A percentile compares a stretch with the other conserved stretches of the same genome.
phyloP scores from a whole-genome alignment of 2,113 vertebrate species.

The Turnix velox region DNA sequence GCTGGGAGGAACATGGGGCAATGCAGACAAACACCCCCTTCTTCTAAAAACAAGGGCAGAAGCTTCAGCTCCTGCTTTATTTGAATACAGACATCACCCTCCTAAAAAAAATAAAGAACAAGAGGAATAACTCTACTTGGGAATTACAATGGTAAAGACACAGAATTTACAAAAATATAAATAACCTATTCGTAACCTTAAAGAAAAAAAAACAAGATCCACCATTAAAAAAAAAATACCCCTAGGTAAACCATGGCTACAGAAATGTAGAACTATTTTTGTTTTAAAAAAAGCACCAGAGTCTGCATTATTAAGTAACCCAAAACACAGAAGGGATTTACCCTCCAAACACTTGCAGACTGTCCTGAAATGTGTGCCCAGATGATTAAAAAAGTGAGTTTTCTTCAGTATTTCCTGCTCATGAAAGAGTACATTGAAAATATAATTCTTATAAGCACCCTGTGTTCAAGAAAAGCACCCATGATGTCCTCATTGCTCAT shows the following conservation, averaged over 20 bases:
- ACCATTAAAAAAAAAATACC: conserved; percentile 3
- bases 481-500: background rate
- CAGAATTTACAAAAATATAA: conserved; percentile 55
- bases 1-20: background rate
- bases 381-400: background rate
- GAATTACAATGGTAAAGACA: background rate
- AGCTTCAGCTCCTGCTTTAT: background rate
- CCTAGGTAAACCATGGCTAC: background rate
- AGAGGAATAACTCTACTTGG: background rate
- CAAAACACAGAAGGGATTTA: background rate
- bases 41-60: background rate
- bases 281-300: background rate
- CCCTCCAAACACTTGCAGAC: background rate
- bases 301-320: background rate
- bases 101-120: too few relatives aligned
- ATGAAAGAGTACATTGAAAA: background rate
- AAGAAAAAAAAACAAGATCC: conserved; percentile 42
- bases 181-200: conserved; percentile 17
- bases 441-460: background rate
- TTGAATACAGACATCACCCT: background rate
- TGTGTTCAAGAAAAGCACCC: background rate
- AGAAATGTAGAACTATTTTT: background rate
- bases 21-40: background rate
- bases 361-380: background rate
- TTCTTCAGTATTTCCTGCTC: background rate